Percentiles rank a stretch among this genome's conserved stretches.
Conservation (phyloP, 2,888 invertebrate genomes). For the Xylophagus ater region DNA sequence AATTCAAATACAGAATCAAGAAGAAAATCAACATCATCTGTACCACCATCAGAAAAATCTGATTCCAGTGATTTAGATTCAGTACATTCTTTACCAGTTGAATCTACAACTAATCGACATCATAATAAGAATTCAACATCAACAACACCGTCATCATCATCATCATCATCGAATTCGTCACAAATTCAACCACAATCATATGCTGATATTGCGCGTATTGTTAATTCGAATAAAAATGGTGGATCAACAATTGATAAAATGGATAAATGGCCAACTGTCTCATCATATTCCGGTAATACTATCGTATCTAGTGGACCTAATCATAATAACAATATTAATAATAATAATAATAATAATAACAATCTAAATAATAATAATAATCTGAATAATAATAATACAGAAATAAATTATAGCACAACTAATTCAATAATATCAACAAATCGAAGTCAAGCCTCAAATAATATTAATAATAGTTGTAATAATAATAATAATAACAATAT, state of each 20-base stretch:
- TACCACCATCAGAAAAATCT: slow-evolving; percentile 74
- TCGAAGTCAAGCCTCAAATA: too few species aligned
- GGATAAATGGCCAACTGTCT: slow-evolving; percentile 24
- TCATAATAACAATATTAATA: too few species aligned
- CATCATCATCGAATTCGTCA: slow-evolving; percentile 19
- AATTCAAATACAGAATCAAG: slow-evolving; percentile 33
- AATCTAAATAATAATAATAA: too few species aligned
- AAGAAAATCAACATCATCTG: slow-evolving; percentile 62
- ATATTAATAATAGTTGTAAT: too few species aligned
- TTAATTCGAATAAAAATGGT: slow-evolving; percentile 29
- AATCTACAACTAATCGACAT: slow-evolving; percentile 27
- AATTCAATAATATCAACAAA: too few species aligned
- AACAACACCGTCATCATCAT: slow-evolving; percentile 28
- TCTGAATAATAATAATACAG: too few species aligned
- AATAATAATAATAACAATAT: too few species aligned
- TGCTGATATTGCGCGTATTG: slow-evolving; percentile 67
- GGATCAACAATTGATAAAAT: slow-evolving; percentile 21
- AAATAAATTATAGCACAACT: too few species aligned
- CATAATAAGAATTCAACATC: slow-evolving; percentile 27
- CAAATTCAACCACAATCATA: slow-evolving; percentile 48
- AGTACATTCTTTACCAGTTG: slow-evolving; percentile 69
- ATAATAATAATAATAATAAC: background rate
- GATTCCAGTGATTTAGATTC: slow-evolving; percentile 75
- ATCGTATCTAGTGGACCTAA: slow-evolving; percentile 1
- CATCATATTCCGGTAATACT: slow-evolving; percentile 13